phyloP scores from a whole-genome alignment of 2,797 vertebrate species.

The Apodemus agrarius region DNA sequence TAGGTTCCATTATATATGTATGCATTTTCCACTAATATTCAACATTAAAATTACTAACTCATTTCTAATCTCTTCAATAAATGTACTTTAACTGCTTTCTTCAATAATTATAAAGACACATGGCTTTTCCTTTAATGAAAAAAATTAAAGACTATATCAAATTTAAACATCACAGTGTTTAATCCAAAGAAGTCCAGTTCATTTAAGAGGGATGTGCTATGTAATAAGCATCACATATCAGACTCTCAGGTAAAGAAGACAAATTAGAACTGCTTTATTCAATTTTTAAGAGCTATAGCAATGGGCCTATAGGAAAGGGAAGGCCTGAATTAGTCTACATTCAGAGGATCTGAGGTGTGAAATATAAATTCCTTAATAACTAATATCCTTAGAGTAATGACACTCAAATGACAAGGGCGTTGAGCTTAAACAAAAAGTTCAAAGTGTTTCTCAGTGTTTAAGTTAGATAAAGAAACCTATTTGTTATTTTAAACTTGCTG shows the following conservation, averaged over 20 bases:
- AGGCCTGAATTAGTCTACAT: neutral
- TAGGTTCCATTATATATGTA: neutral
- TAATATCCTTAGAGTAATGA: neutral
- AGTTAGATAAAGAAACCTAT: neutral
- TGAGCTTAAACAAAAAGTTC: neutral
- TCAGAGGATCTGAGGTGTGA: neutral
- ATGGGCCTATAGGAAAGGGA: constrained; percentile 27
- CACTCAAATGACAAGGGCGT: neutral
- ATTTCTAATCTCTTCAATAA: neutral
- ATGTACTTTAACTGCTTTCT: neutral
- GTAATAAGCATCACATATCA: neutral
- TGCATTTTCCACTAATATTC: neutral
- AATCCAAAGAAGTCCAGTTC: neutral
- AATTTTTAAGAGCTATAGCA: constrained; percentile 60
- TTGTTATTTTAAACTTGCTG: neutral
- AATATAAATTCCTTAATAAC: constrained; percentile 1
- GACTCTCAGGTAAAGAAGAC: neutral
- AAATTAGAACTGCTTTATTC: constrained; percentile 49
- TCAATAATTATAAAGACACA: neutral
- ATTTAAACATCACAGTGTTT: constrained; percentile 46
- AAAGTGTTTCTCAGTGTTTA: neutral
- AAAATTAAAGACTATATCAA: neutral
- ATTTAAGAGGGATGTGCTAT: constrained; percentile 44
- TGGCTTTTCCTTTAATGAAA: constrained; percentile 18
- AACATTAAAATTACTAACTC: neutral